Conservation (phyloP, 2,888 invertebrate genomes). For the Limenitis camilla region DNA sequence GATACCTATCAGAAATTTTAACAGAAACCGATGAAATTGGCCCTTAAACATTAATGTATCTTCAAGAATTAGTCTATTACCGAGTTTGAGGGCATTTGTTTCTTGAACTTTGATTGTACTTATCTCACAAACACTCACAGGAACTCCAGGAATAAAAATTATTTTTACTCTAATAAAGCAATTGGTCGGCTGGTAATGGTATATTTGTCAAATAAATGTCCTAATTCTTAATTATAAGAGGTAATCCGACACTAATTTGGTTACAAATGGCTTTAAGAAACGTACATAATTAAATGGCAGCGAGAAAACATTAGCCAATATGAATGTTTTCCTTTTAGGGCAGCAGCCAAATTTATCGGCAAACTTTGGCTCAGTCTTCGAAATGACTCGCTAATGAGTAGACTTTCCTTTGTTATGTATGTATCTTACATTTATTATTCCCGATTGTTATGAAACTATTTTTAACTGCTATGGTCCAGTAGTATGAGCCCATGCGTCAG, state of each 20-base stretch:
- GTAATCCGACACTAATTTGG: slow-evolving; percentile 2
- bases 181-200: too few species aligned
- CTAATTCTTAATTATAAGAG: slow-evolving; percentile 5
- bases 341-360: slow-evolving; percentile 29
- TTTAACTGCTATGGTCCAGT: too few species aligned
- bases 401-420: neutral
- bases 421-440: neutral
- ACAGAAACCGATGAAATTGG: too few species aligned
- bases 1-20: too few species aligned
- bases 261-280: slow-evolving; percentile 8
- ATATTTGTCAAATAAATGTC: neutral
- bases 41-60: too few species aligned
- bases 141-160: too few species aligned
- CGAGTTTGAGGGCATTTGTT: too few species aligned
- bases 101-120: too few species aligned
- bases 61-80: too few species aligned
- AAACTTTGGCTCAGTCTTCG: neutral
- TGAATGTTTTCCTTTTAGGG: slow-evolving; percentile 55
- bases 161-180: too few species aligned
- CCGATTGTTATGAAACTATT: neutral
- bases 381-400: neutral
- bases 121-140: too few species aligned
- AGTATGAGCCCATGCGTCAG: too few species aligned
- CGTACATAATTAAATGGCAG: slow-evolving; percentile 21
- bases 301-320: slow-evolving; percentile 61